Evolutionary conservation across 2,113 vertebrate species (phyloP).

Genomic region (Rafetus swinhoei): DNA sequence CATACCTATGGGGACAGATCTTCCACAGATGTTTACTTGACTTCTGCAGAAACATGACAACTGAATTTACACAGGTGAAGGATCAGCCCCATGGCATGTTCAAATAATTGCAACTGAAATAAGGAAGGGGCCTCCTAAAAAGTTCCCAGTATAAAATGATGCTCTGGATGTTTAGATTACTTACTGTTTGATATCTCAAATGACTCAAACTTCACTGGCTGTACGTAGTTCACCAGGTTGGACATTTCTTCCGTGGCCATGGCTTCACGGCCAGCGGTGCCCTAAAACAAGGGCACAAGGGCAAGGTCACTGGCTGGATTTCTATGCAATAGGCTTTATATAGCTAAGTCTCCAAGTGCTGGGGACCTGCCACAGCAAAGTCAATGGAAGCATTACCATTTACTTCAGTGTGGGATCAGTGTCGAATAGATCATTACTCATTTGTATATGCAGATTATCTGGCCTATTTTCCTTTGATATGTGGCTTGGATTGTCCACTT

Average conservation of each 20-base stretch:
- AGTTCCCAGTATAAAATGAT: neutral
- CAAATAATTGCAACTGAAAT: neutral
- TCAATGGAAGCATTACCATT: neutral
- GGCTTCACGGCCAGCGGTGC: conserved; percentile 94
- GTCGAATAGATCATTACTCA: neutral
- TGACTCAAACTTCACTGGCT: conserved; percentile 96
- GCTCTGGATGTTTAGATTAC: conserved; percentile 21
- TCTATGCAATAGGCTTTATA: neutral
- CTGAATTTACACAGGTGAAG: neutral
- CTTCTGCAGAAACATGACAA: neutral
- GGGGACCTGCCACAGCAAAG: neutral
- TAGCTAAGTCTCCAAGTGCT: neutral
- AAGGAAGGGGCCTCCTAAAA: neutral
- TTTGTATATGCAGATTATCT: neutral
- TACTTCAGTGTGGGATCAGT: neutral
- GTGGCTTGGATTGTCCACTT: neutral
- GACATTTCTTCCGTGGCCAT: conserved; percentile 99
- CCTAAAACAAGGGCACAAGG: conserved; percentile 77
- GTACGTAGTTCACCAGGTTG: conserved; percentile 97
- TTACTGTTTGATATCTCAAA: conserved; percentile 97
- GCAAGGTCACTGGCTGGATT: neutral
- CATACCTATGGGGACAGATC: neutral
- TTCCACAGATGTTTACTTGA: neutral
- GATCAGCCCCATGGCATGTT: neutral
- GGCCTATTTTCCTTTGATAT: neutral